phyloP scores from a whole-genome alignment of 1,140 invertebrate genomes.

The Spodoptera litura region DNA sequence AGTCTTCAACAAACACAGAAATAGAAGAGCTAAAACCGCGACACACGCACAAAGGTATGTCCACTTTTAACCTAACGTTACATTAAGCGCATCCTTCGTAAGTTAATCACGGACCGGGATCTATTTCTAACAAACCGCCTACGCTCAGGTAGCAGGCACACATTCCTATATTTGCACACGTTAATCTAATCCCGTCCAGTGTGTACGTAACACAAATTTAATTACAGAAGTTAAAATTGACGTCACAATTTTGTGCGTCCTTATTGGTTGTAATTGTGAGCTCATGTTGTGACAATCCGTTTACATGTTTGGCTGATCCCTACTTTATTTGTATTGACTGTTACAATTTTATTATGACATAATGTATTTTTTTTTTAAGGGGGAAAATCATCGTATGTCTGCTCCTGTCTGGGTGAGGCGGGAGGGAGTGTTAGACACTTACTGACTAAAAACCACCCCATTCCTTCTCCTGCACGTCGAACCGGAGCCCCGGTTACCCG shows the following conservation, averaged over 20 bases:
- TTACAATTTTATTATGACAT: no score
- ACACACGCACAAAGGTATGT: not conserved
- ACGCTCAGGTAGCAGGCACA: not conserved
- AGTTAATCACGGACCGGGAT: conserved; percentile 9
- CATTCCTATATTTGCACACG: conserved; percentile 20
- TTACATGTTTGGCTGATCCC: no score
- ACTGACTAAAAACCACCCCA: no score
- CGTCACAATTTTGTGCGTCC: not conserved
- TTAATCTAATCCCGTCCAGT: conserved; percentile 10
- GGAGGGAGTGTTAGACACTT: no score
- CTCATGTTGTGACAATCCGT: no score
- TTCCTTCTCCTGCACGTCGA: no score
- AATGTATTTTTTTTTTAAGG: no score
- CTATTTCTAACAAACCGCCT: conserved; percentile 14
- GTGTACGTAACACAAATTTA: conserved; percentile 11
- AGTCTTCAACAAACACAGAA: not conserved
- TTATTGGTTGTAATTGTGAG: no score
- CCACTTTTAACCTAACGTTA: not conserved
- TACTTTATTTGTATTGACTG: no score
- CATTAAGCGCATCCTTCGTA: conserved; percentile 21
- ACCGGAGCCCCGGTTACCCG: no score
- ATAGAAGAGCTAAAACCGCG: not conserved
- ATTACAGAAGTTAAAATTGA: conserved; percentile 16
- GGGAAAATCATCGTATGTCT: no score
- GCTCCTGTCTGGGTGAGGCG: no score